Percentiles rank a stretch among this genome's conserved stretches.
These are phyloP conservation scores for Salminus brasiliensis DNA, from an alignment of 2,113 vertebrate species.

Conservation along the genomic window DNA sequence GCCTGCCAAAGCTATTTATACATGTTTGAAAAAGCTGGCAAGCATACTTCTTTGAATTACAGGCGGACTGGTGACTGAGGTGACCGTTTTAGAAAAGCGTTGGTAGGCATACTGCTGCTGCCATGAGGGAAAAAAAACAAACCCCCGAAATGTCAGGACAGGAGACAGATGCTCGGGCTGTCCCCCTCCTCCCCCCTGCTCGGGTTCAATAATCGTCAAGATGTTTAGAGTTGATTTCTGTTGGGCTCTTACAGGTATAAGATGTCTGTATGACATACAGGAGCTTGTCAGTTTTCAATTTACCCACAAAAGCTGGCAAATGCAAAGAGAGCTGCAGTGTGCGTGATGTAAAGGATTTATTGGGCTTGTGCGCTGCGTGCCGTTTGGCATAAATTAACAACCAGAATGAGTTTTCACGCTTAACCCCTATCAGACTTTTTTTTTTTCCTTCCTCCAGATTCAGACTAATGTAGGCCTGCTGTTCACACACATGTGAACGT, in stretches of 20 bases:
- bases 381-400: background rate
- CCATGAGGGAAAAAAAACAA: background rate
- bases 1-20: slow-evolving; percentile 9
- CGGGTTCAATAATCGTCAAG: background rate
- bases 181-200: background rate
- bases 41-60: background rate
- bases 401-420: background rate
- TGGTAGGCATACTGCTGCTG: background rate
- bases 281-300: background rate
- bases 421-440: background rate
- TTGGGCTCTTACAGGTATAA: background rate
- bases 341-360: background rate
- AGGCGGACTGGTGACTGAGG: background rate
- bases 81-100: background rate
- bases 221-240: background rate
- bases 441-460: background rate
- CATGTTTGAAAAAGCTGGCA: background rate
- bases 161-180: background rate
- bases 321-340: background rate
- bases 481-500: background rate
- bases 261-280: background rate
- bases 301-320: background rate
- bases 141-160: background rate
- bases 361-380: background rate
- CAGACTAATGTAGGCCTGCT: background rate